Base-by-base conservation (phyloP, 2,888 invertebrate species). In the Halictus ligatus region DNA sequence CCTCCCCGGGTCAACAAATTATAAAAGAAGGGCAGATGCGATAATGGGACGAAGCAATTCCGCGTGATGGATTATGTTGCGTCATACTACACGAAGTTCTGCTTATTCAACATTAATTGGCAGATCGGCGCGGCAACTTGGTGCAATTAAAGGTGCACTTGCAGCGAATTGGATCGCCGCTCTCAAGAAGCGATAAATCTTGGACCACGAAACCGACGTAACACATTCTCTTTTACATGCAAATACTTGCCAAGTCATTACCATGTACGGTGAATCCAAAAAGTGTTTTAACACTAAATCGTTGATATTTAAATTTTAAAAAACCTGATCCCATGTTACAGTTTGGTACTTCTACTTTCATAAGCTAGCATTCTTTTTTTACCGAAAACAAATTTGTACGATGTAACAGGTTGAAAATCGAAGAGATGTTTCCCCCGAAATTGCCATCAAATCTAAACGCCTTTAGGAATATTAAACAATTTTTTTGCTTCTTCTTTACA, bases 61-160 rank as follows among this genome's bases (percentile, higher is more conserved):
- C 4, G 46, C 40, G 60, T 85, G 88, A 88, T 85, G 83, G 88
- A 88, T 88, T 75, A 46, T 21, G 13, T 75, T 81, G 73, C 75
- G 50, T 75, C 58, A 54, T 83, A 78, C 74, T 78, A 77, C 75
- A 71, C 48, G 35, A 29, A 83, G 35, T 78, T 64, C 10, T 60
- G 64, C 74, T 80, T 81, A 60, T 75, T 54, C 50, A 29, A 69
- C 46, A 43, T 75, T 84, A 71, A 78, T 74, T 78, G 25, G 8
- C 43, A 50, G 60, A 88, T 81, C 78, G 73, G 25, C 48, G 35
- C 18, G 80, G 21, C 6, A 60, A 76, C n/a, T 81, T 78, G 13
- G 29, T 60, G 71, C 75, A 85, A 88, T 77, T 71, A 78, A 78
- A 71, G 25, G 43, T 64, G 46, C 71, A 64, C 48, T 58, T 40